phyloP scores from a whole-genome alignment of 1,140 invertebrate genomes.

The Frieseomelitta varia region DNA sequence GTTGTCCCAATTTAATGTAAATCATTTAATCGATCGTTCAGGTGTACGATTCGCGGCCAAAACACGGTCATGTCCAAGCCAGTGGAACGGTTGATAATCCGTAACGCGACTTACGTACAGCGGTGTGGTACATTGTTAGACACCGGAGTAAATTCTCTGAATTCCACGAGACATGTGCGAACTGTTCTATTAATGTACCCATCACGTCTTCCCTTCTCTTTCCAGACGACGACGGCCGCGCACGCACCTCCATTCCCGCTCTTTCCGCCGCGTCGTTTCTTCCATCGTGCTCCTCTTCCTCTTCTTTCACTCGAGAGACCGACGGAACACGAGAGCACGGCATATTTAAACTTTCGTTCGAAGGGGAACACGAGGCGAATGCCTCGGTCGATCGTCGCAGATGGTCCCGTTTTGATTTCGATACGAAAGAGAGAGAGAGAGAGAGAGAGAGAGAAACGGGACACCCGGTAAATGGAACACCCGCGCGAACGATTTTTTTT shows the following conservation, averaged over 20 bases:
- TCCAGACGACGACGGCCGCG: neutral
- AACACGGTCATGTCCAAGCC: conserved; percentile 24
- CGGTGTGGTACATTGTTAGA: conserved; percentile 57
- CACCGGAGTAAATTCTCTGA: conserved; percentile 61
- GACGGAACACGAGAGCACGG: conserved; percentile 26
- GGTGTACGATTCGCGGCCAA: neutral
- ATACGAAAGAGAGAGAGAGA: no score
- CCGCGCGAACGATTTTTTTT: conserved; percentile 4
- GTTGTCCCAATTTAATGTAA: neutral
- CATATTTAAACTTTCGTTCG: conserved; percentile 60
- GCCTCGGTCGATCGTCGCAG: conserved; percentile 35
- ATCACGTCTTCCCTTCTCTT: conserved; percentile 47
- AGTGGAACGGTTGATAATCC: neutral
- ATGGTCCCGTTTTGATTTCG: conserved; percentile 43
- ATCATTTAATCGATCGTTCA: neutral
- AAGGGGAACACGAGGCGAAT: conserved; percentile 54
- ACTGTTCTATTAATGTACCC: conserved; percentile 72
- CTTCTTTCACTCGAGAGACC: neutral
- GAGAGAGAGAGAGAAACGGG: neutral
- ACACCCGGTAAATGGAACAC: conserved; percentile 55
- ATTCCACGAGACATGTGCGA: conserved; percentile 69
- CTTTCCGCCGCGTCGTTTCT: conserved; percentile 21
- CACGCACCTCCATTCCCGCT: conserved; percentile 37
- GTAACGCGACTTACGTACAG: conserved; percentile 42
- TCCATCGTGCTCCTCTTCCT: conserved; percentile 6